Conservation (phyloP, 1,140 invertebrate species). For the Cydia pomonella region DNA sequence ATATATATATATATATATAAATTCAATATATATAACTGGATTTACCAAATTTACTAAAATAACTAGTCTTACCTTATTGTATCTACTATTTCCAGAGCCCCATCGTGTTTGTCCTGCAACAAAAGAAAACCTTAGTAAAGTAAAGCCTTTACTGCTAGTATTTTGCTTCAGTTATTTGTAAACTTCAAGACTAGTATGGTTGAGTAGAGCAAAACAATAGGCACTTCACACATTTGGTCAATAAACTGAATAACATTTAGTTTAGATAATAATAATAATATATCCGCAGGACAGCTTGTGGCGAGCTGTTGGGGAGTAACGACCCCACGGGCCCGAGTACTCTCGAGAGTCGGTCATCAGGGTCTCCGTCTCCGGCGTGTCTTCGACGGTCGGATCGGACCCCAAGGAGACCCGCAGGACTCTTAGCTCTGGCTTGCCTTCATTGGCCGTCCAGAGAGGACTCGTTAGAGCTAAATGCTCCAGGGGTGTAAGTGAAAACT, state of each 20-base stretch:
- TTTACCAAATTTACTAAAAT: not conserved
- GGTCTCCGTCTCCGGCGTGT: no score
- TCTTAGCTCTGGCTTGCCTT: no score
- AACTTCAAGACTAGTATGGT: not conserved
- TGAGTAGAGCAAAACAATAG: conserved; percentile 8
- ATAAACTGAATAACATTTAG: not conserved
- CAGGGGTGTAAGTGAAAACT: no score
- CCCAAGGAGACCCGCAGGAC: no score
- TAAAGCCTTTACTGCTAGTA: not conserved
- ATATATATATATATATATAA: no score
- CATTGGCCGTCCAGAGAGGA: no score
- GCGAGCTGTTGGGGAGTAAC: not conserved
- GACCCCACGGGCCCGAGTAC: no score
- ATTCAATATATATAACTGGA: no score
- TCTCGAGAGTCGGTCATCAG: no score
- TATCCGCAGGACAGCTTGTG: no score
- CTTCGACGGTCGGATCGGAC: no score
- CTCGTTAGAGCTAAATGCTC: no score
- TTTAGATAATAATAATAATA: not conserved
- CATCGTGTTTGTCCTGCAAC: conserved; percentile 94
- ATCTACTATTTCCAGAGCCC: conserved; percentile 93
- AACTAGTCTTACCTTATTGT: conserved; percentile 87
- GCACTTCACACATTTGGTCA: not conserved
- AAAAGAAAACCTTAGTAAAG: conserved; percentile 62
- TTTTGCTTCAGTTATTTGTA: not conserved